Evolutionary conservation across 92 coral and sea anemone species (phyloP), one percentile per base, ranked within the genome.

Genomic region (Actinostola sp.): DNA sequence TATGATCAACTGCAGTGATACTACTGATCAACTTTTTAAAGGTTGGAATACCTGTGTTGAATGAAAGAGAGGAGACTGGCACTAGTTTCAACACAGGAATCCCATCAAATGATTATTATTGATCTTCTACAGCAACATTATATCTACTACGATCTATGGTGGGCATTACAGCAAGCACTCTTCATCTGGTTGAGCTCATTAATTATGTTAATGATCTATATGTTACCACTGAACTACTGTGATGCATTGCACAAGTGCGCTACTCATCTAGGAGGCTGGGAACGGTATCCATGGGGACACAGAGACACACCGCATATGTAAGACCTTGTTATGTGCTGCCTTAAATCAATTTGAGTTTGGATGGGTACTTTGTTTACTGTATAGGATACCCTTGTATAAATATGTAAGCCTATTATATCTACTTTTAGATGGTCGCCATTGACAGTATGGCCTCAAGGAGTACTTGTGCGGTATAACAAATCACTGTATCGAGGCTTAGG

Each of bases 391-490:
- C n/a, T n/a, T n/a, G n/a, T n/a, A n/a, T n/a, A n/a, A n/a, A n/a
- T n/a, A n/a, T n/a, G n/a, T n/a, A n/a, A n/a, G n/a, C n/a, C n/a
- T n/a, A n/a, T n/a, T n/a, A 14, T 48, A 35, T 36, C 11, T 29
- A 30, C 25, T 31, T 19, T 24, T 61, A 93, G 98, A 58, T 93
- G 98, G 98, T 93, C 98, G 2, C 90, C 97, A 0, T 72, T 93
- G 43, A 93, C 97, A 26, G 96, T 92, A 43, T 93, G 98, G 98
- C 98, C 98, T 12, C 92, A 81, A 70, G 98, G 96, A 25, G 98
- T 93, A 31, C 88, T 93, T 9, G 98, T 93, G 23, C 88, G 96
- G 52, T 82, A 90, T 76, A 88, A 88, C 61, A 93, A 93, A 81
- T 82, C 85, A 67, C 81, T 93, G 30, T 93, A 88, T 65, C 84